Evolutionary conservation across 2,113 vertebrate genomes (phyloP).

Genomic region (Psittacus erithacus): DNA sequence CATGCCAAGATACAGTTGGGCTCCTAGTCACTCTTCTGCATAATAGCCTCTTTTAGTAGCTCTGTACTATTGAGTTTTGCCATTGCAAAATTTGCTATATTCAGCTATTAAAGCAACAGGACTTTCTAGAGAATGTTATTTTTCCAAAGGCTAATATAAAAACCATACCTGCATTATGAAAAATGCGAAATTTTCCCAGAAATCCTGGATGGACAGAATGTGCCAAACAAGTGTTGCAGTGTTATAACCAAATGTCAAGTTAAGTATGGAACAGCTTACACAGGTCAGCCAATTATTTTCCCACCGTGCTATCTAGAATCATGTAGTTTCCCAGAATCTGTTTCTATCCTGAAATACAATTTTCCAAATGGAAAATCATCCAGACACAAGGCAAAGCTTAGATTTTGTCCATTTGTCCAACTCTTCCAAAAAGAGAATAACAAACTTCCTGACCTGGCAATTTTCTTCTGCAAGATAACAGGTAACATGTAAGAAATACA

Average conservation of each 20-base stretch:
- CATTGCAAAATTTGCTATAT: not conserved
- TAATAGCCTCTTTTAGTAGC: not conserved
- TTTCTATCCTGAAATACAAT: not conserved
- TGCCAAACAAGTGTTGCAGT: not conserved
- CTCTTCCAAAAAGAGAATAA: not conserved
- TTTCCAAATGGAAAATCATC: not conserved
- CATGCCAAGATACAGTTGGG: not conserved
- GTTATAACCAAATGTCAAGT: not conserved
- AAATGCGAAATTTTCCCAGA: not conserved
- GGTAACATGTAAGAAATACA: not conserved
- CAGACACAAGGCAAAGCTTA: not conserved
- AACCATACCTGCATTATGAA: not conserved
- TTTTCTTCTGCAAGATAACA: not conserved
- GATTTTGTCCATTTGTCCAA: not conserved
- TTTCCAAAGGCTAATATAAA: constrained; percentile 15
- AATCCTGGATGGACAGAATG: not conserved
- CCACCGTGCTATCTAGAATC: not conserved
- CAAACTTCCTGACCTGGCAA: not conserved
- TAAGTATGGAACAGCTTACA: not conserved
- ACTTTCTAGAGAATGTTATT: not conserved
- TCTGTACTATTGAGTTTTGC: not conserved
- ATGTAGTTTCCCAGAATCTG: not conserved
- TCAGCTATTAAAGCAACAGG: not conserved
- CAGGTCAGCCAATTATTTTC: not conserved
- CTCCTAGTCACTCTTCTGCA: not conserved